A percentile compares a stretch with the other conserved stretches of the same genome.
Evolutionary conservation across 2,113 vertebrate species (phyloP).

Genomic region (Actenoides hombroni): DNA sequence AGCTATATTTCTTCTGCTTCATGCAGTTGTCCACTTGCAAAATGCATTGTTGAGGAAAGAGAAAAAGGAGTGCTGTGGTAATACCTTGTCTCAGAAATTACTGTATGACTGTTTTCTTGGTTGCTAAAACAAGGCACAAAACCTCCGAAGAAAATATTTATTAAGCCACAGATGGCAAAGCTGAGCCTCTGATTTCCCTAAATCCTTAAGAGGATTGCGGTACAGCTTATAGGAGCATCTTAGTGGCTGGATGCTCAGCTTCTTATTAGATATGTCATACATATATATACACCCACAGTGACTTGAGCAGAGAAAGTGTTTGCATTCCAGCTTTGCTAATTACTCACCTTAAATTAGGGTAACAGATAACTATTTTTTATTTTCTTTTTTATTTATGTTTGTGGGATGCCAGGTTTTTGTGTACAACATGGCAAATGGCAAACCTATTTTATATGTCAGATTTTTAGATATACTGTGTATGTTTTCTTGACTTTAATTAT

Average conservation of each 20-base stretch:
- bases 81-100: background rate
- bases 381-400: background rate
- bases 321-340: conserved; percentile 38
- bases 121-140: conserved; percentile 63
- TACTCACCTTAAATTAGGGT: conserved; percentile 37
- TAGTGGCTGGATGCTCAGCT: conserved; percentile 61
- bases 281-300: background rate
- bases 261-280: conserved; percentile 60
- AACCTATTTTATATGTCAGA: background rate
- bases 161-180: conserved; percentile 69
- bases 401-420: background rate
- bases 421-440: background rate
- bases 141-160: conserved; percentile 58
- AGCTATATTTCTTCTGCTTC: background rate
- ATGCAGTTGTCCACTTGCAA: background rate
- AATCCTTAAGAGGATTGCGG: conserved; percentile 72
- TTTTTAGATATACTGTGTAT: background rate
- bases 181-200: conserved; percentile 70
- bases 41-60: background rate
- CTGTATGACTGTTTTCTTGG: conserved; percentile 9
- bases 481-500: background rate
- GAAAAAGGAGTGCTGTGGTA: background rate
- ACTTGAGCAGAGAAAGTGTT: conserved; percentile 8
- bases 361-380: background rate
- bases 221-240: conserved; percentile 63